Evolutionary conservation across 2,888 invertebrate genomes (phyloP).

Genomic region (Parnassius apollo): DNA sequence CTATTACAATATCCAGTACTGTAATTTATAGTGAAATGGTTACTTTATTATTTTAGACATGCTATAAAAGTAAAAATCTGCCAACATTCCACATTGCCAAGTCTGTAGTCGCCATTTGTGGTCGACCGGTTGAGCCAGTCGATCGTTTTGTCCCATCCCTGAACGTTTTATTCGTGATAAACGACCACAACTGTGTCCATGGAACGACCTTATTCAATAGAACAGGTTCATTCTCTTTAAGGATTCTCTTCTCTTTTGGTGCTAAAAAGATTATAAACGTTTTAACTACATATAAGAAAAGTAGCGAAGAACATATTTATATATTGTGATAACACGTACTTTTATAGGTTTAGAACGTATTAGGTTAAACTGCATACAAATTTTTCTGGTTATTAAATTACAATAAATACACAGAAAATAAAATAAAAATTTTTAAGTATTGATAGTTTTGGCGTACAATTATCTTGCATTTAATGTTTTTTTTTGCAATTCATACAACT

Average conservation of each 20-base stretch:
- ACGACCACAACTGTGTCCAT: constrained; percentile 7
- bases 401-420: too few species aligned
- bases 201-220: constrained; percentile 4
- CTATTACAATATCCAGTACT: too few species aligned
- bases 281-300: too few species aligned
- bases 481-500: constrained; percentile 1
- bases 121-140: constrained; percentile 23
- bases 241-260: background rate
- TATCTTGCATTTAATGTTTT: constrained; percentile 2
- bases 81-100: constrained; percentile 20
- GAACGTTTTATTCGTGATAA: constrained; percentile 21
- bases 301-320: too few species aligned
- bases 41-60: too few species aligned
- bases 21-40: too few species aligned
- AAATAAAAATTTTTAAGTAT: too few species aligned
- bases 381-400: too few species aligned
- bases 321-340: too few species aligned
- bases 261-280: too few species aligned
- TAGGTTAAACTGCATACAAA: too few species aligned
- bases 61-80: background rate
- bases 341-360: too few species aligned
- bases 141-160: constrained; percentile 14
- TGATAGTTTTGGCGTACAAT: background rate
- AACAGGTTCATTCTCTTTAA: constrained; percentile 11
- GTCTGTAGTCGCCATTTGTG: constrained; percentile 23